Evolutionary conservation across 1,140 invertebrate genomes (phyloP).

Genomic region (Meloidogyne hapla): DNA sequence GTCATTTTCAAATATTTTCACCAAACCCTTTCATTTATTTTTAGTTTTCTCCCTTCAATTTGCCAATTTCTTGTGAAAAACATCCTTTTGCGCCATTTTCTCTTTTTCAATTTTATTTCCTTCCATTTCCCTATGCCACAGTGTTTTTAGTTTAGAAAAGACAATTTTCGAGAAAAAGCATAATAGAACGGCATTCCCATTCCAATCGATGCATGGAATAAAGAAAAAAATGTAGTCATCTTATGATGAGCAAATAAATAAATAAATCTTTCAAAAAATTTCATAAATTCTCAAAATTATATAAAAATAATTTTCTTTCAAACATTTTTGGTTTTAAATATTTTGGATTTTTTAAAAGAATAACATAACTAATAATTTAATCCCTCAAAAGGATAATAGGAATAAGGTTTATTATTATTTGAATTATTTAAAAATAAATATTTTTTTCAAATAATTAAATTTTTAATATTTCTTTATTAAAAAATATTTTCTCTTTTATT

Average conservation of each 20-base stretch:
- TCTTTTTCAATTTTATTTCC: neutral
- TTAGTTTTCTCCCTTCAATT: neutral
- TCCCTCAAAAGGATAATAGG: too few species aligned
- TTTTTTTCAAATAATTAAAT: neutral
- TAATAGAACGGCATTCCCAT: neutral
- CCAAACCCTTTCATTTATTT: neutral
- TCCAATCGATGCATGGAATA: neutral
- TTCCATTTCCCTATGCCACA: neutral
- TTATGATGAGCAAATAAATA: neutral
- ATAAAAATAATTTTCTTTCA: neutral
- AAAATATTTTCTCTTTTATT: neutral
- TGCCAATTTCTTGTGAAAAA: conserved; percentile 1
- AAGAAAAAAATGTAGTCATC: neutral
- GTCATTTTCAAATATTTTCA: neutral
- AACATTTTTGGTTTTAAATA: too few species aligned
- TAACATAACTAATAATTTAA: too few species aligned
- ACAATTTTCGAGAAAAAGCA: neutral
- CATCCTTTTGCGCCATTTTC: neutral
- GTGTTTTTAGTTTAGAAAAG: neutral
- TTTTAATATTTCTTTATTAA: neutral
- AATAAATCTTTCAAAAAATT: neutral
- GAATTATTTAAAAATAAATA: too few species aligned
- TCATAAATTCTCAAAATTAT: neutral
- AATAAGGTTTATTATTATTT: too few species aligned
- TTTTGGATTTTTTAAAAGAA: too few species aligned